These are phyloP conservation scores for Rhogogaster chlorosoma DNA, from an alignment of 2,888 invertebrate genomes.

Conservation along the genomic window DNA sequence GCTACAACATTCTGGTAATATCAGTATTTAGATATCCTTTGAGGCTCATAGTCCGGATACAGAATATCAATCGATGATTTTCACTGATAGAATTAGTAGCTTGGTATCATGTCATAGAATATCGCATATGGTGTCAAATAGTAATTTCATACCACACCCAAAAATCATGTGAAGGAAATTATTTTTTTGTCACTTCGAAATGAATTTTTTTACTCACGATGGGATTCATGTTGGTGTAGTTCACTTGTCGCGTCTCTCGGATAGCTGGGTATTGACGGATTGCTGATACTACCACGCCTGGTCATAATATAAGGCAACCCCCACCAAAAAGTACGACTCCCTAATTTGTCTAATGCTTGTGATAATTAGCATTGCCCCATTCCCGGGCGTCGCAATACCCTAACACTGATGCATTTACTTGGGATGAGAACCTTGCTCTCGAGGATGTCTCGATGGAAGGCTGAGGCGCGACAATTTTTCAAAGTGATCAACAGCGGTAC, in stretches of 20 bases:
- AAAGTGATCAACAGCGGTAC: neutral
- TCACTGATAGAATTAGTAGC: neutral
- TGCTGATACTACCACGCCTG: conserved; percentile 26
- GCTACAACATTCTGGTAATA: neutral
- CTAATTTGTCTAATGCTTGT: conserved; percentile 44
- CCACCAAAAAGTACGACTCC: conserved; percentile 31
- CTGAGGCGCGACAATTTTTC: neutral
- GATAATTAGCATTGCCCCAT: conserved; percentile 45
- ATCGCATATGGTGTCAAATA: neutral
- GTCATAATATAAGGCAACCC: conserved; percentile 47
- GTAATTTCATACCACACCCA: neutral
- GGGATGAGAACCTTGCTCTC: conserved; percentile 1
- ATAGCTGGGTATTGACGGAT: conserved; percentile 18
- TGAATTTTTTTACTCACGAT: conserved; percentile 34
- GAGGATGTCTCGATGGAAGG: conserved; percentile 27
- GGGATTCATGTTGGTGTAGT: conserved; percentile 30
- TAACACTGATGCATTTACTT: conserved; percentile 31
- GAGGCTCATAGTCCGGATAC: neutral
- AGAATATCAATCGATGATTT: neutral
- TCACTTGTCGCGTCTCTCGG: conserved; percentile 16
- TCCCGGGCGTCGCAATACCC: conserved; percentile 15
- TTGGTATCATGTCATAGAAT: neutral
- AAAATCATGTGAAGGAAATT: neutral
- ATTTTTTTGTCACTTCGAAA: neutral
- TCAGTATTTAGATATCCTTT: neutral